Base-by-base conservation (phyloP, 2,888 invertebrate species). In the Plutella xylostella region DNA sequence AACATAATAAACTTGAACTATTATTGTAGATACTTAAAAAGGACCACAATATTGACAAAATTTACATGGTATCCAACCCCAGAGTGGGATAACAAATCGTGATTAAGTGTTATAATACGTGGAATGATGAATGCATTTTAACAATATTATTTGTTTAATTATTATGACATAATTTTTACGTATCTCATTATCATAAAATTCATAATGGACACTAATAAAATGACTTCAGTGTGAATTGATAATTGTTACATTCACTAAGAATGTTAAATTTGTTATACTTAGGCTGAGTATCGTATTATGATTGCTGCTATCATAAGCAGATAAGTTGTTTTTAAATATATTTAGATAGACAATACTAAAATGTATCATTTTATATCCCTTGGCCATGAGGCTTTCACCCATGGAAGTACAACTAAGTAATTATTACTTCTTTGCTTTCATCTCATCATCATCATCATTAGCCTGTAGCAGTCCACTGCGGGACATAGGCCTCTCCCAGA, bases 231-330 rank as follows among this genome's bases (percentile, higher is more conserved):
- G 47, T 47, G 54, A 57, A 59, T 60, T 65, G 65, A 67, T 72
- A 68, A 58, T 65, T 66, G 60, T 63, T 50, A 35, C 33, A 57
- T 56, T 58, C 54, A 56, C 59, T 66, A 60, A 68, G 62, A 67
- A 65, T 60, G 54, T 65, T 56, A 59, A 61, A 63, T 66, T 45
- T 48, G 38, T 48, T 49, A 40, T 51, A 42, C 49, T 49, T 46
- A 46, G 20, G 17, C n/a, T 18, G n/a, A 37, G n/a, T n/a, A n/a
- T n/a, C n/a, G n/a, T n/a, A 20, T 39, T 39, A 14, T 39, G 21
- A 39, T 39, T 22, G 21, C 39, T 39, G 39, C 39, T 39, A 22
- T 15, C 21, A 21, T 39, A 20, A 12, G 39, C 39, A 39, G 39
- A 39, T n/a, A 22, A 22, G 6, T 39, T 39, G 39, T 39, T 39